Evolutionary conservation across 1,140 invertebrate genomes (phyloP).

Genomic region (Neoseiulus cucumeris): DNA sequence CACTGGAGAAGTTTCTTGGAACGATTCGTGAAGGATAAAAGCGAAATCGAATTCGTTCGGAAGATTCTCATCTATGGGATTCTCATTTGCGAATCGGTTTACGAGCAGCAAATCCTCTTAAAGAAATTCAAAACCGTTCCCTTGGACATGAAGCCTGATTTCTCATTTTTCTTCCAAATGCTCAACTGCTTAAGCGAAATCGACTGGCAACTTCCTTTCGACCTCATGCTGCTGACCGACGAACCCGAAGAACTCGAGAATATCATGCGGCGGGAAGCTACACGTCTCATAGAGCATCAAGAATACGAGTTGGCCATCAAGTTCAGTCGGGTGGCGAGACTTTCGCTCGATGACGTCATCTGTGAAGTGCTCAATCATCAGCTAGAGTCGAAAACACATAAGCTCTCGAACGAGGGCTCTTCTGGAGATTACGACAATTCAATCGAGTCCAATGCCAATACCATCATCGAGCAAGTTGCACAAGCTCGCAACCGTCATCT

Average conservation of each 20-base stretch:
- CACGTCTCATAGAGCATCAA: background rate
- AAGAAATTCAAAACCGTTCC: background rate
- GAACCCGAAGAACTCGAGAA: background rate
- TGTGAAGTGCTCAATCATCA: background rate
- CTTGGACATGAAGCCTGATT: background rate
- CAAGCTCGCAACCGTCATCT: background rate
- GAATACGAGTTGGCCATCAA: background rate
- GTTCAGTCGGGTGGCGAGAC: background rate
- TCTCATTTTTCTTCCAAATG: background rate
- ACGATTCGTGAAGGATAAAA: background rate
- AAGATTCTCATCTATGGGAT: background rate
- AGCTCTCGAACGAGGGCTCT: background rate
- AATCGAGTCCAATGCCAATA: background rate
- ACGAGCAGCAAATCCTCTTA: background rate
- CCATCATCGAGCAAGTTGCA: background rate
- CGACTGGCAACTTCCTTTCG: background rate
- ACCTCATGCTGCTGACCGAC: background rate
- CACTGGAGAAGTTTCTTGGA: background rate
- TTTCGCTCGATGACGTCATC: background rate
- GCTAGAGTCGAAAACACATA: background rate
- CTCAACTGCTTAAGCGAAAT: background rate
- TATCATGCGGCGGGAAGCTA: background rate
- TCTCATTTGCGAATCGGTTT: background rate
- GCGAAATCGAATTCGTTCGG: background rate
- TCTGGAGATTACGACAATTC: background rate